Base-by-base conservation (phyloP, 2,797 vertebrate genomes). In the Smutsia temminckii region DNA sequence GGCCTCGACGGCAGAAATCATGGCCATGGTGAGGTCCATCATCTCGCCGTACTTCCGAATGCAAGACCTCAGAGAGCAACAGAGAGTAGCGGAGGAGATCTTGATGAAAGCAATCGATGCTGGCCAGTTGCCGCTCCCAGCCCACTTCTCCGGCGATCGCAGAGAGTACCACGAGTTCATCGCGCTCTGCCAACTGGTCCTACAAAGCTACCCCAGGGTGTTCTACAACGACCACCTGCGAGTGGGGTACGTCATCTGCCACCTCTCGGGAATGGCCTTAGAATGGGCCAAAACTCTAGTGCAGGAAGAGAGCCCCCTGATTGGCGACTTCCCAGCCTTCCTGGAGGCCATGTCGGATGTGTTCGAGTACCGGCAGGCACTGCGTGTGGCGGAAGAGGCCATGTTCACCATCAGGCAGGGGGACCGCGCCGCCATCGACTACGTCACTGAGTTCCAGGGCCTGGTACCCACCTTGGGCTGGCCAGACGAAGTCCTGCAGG, bases 401-500 rank as follows among this genome's bases (percentile, higher is more conserved):
- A 97, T 97, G 81, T 66, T 97, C 78, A 51, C 3, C 21, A 77
- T 97, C 94, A 69, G 88, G 55, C 97, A 97, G 59, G 95, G 95
- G 0, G 3, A 53, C 0, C 97, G 96, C 37, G 1, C 69, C 0
- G 96, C 86, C n/a, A 17, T 83, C 0, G 94, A 95, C 0, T 97
- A 97, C 88, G 96, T 97, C 88, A 68, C 42, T 0, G 96, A 97
- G 85, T 97, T 97, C 78, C 97, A 20, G 53, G 61, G 95, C 57
- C 92, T 97, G 66, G 42, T 96, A 20, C 95, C 95, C 71, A 97
- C 84, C 95, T 51, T 97, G 71, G 64, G 95, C 83, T 97, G 97
- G 97, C 83, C 96, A 0, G 97, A 97, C 0, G 96, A 97, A 8
- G 97, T 97, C 63, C 94, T 97, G 74, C 96, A 97, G 83, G 96